phyloP scores from a whole-genome alignment of 2,888 invertebrate species.

The Rutpela maculata region DNA sequence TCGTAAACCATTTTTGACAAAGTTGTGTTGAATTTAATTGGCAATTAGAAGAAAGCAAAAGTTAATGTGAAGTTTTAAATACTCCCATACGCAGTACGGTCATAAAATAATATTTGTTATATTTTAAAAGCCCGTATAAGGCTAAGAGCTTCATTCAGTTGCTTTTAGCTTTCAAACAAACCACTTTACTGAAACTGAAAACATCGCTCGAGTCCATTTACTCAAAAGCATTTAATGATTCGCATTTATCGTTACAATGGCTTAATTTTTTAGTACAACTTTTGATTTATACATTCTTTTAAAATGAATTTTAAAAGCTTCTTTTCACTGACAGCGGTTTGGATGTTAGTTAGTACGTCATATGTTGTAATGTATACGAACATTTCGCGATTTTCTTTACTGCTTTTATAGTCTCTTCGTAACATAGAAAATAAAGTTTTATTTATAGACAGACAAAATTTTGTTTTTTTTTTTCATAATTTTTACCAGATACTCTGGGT shows the following conservation, averaged over 20 bases:
- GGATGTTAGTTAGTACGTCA: background rate
- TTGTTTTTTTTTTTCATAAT: too few relatives aligned
- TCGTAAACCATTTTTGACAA: too few relatives aligned
- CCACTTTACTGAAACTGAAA: slow-evolving; percentile 65
- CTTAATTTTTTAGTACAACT: slow-evolving; percentile 50
- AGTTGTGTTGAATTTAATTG: too few relatives aligned
- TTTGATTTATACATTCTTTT: slow-evolving; percentile 49
- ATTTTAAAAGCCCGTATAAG: slow-evolving; percentile 63
- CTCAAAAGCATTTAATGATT: slow-evolving; percentile 69
- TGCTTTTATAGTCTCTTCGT: too few relatives aligned
- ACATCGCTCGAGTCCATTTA: slow-evolving; percentile 68
- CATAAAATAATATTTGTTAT: slow-evolving; percentile 64
- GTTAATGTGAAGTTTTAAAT: slow-evolving; percentile 27
- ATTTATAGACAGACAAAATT: too few relatives aligned
- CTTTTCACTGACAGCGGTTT: slow-evolving; percentile 5
- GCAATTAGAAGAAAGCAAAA: slow-evolving; percentile 54
- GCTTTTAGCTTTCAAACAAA: slow-evolving; percentile 70
- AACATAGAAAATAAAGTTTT: too few relatives aligned
- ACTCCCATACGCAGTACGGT: slow-evolving; percentile 48
- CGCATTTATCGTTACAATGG: slow-evolving; percentile 59
- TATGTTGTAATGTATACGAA: too few relatives aligned
- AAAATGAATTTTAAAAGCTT: slow-evolving; percentile 46
- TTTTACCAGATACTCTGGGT: too few relatives aligned
- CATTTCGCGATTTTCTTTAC: too few relatives aligned
- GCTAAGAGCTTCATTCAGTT: slow-evolving; percentile 68